Evolutionary conservation across 35 echinoderm and acorn worm species (phyloP), one percentile per base, ranked within the genome.

Genomic region (Amphiura filiformis): DNA sequence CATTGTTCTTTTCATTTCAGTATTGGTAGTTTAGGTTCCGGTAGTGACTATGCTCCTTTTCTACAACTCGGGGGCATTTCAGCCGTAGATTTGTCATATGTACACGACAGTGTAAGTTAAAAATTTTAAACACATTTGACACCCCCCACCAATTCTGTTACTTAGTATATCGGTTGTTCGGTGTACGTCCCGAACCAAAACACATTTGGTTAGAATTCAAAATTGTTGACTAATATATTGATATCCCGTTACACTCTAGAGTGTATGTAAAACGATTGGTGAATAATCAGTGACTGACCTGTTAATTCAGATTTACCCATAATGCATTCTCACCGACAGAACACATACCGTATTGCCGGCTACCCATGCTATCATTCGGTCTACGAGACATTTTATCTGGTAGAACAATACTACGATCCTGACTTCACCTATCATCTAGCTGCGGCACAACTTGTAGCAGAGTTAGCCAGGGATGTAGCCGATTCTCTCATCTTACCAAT

Each of bases 41-140:
- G 96, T 28, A 95, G 93, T 79, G 96, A 99, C 56, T 99, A 95
- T 52, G 93, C 93, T 11, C 90, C 96, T 18, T 99, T 99, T 65
- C 56, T 99, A 28, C 90, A 99, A 70, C 23, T 90, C 14, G 56
- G 88, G 57, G 96, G 96, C 12, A 88, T 99, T 13, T 95, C 93
- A 3, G 89, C 93, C 0, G 32, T 90, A 26, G 96, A 95, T 35
- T 86, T 92, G 28, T 88, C 92, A 33, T 99, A 95, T 77, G 84
- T 81, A 0, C 90, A 90, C 70, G 93, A 99, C 39, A 39, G 49
- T 34, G 96, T 99, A 83, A 78, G 86, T 70, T 9, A 47, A 9
- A 47, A 47, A 4, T 47, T 47, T 47, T 9, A 47, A 4, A 17
- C 17, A 47, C 5, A 47, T 47, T 47, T 47, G 41, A 4, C 4